Percentiles rank a stretch among this genome's conserved stretches.
Conservation (phyloP, 1,140 invertebrate genomes). For the Pogonomyrmex californicus region DNA sequence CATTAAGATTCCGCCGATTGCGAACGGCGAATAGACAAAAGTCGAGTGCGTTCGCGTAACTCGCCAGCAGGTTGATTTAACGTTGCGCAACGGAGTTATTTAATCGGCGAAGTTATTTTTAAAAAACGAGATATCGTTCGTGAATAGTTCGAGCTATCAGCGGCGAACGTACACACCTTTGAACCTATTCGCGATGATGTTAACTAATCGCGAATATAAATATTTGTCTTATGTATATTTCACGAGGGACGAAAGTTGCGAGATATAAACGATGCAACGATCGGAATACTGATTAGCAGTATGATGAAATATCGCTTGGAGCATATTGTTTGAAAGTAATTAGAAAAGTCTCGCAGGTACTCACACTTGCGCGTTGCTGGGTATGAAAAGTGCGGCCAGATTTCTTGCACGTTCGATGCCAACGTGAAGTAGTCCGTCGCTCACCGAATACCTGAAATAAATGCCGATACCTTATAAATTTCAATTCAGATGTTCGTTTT, state of each 20-base stretch:
- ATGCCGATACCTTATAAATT: slow-evolving; percentile 41
- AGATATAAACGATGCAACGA: neutral
- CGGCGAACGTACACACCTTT: neutral
- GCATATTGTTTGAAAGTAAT: neutral
- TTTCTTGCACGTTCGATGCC: slow-evolving; percentile 96
- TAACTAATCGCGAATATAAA: slow-evolving; percentile 28
- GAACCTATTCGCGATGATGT: neutral
- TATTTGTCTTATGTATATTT: neutral
- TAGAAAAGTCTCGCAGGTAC: slow-evolving; percentile 80
- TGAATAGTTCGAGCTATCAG: neutral
- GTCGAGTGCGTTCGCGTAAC: slow-evolving; percentile 34
- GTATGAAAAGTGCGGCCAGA: slow-evolving; percentile 93
- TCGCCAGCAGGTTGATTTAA: slow-evolving; percentile 16
- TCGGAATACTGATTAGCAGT: neutral
- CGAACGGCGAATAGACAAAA: slow-evolving; percentile 26
- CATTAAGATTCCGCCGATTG: slow-evolving; percentile 1
- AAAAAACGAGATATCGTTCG: neutral
- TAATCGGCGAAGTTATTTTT: slow-evolving; percentile 39
- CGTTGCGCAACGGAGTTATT: slow-evolving; percentile 21
- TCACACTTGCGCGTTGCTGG: slow-evolving; percentile 92
- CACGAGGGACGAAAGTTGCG: neutral
- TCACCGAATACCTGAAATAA: slow-evolving; percentile 92
- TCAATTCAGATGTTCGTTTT: slow-evolving; percentile 43
- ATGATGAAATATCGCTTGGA: neutral
- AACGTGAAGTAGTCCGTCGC: slow-evolving; percentile 93